A percentile compares a stretch with the other conserved stretches of the same genome.
These are phyloP conservation scores for Arctocebus calabarensis DNA, from an alignment of 2,797 vertebrate genomes.

Conservation along the genomic window DNA sequence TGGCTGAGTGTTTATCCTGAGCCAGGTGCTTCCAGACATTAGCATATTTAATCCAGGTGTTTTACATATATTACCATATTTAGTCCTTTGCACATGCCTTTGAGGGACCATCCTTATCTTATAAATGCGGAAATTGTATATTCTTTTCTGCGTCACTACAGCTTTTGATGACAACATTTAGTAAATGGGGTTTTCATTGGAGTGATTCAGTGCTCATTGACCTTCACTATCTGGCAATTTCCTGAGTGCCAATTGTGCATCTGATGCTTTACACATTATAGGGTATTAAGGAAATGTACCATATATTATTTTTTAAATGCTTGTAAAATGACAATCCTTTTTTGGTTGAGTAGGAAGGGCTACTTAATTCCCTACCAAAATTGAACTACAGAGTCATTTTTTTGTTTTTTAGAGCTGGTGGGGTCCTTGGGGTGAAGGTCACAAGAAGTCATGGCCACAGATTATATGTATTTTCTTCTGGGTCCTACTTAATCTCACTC, in stretches of 20 bases:
- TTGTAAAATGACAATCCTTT: conserved; percentile 44
- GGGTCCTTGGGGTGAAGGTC: neutral
- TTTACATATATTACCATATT: conserved; percentile 49
- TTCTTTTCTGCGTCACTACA: conserved; percentile 3
- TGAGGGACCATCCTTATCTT: conserved; percentile 22
- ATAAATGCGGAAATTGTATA: conserved; percentile 39
- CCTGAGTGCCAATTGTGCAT: conserved; percentile 53
- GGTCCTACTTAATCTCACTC: neutral
- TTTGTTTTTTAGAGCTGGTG: neutral
- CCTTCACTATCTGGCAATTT: conserved; percentile 73
- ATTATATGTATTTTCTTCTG: neutral
- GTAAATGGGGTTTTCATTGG: conserved; percentile 59
- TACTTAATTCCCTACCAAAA: neutral
- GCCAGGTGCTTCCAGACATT: conserved; percentile 46
- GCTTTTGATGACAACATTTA: conserved; percentile 71
- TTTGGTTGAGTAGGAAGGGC: conserved; percentile 14
- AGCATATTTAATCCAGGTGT: conserved; percentile 40
- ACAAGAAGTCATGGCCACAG: neutral
- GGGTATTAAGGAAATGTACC: conserved; percentile 60
- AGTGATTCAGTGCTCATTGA: conserved; percentile 60
- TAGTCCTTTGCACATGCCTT: neutral
- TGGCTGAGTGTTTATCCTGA: neutral
- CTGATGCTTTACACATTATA: conserved; percentile 62
- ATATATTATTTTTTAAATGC: conserved; percentile 72
- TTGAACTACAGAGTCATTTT: neutral